phyloP scores from a whole-genome alignment of 2,797 vertebrate species.

The Sebastes variabilis region DNA sequence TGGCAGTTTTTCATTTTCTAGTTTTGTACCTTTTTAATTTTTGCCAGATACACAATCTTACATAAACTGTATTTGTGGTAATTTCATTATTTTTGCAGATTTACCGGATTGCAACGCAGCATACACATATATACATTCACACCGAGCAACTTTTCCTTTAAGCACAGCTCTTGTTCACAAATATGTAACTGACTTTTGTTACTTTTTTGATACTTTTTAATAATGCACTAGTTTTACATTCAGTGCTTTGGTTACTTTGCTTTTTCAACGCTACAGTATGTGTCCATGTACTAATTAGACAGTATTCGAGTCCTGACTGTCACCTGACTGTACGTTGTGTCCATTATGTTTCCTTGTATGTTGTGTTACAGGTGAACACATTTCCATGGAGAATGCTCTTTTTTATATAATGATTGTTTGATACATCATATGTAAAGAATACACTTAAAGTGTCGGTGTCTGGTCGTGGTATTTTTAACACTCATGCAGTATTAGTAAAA shows the following conservation, averaged over 20 bases:
- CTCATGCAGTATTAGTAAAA: constrained; percentile 75
- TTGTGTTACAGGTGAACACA: constrained; percentile 80
- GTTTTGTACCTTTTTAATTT: constrained; percentile 34
- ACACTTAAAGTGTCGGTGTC: constrained; percentile 62
- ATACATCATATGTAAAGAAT: constrained; percentile 74
- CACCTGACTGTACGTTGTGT: constrained; percentile 35
- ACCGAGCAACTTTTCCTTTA: constrained; percentile 54
- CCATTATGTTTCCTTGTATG: constrained; percentile 44
- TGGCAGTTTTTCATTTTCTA: constrained; percentile 24
- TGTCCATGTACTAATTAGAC: constrained; percentile 47
- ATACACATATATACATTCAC: constrained; percentile 27
- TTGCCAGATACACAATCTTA: constrained; percentile 8
- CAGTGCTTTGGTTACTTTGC: constrained; percentile 62
- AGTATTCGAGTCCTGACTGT: constrained; percentile 40
- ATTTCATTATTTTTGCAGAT: constrained; percentile 21
- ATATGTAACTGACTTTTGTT: constrained; percentile 49
- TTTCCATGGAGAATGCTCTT: constrained; percentile 52
- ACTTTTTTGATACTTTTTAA: constrained; percentile 76
- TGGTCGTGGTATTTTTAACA: constrained; percentile 62
- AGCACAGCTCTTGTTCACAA: constrained; percentile 44
- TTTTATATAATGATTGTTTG: constrained; percentile 70
- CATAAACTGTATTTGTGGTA: neutral
- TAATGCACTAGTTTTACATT: constrained; percentile 58
- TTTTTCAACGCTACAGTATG: constrained; percentile 29
- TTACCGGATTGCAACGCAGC: constrained; percentile 26